Percentiles rank a stretch among this genome's conserved stretches.
These are phyloP conservation scores for Rhizoglyphus robini DNA, from an alignment of 1,140 invertebrate species.

Conservation along the genomic window DNA sequence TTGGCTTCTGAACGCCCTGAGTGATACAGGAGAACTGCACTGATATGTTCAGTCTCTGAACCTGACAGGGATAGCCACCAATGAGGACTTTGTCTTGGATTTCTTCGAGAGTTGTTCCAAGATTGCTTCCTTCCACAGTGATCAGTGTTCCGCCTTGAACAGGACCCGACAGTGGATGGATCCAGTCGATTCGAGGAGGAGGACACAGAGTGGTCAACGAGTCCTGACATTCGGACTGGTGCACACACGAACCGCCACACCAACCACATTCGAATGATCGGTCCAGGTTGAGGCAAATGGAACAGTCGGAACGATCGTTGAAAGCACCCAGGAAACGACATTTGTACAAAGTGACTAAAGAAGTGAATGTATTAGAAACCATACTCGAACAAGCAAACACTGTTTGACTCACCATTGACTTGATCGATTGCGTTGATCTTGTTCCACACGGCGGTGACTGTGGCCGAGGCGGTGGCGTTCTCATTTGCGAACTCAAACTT, in stretches of 20 bases:
- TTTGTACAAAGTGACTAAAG: conserved; percentile 69
- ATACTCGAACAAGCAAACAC: no score
- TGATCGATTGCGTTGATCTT: conserved; percentile 78
- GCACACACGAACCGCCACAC: conserved; percentile 74
- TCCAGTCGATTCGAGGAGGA: conserved; percentile 84
- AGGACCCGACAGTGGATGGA: conserved; percentile 81
- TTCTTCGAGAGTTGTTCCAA: conserved; percentile 75
- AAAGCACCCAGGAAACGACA: conserved; percentile 83
- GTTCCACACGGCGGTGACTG: conserved; percentile 83
- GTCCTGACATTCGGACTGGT: conserved; percentile 36
- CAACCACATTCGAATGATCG: conserved; percentile 76
- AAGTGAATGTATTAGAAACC: background rate
- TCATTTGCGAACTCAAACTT: conserved; percentile 13
- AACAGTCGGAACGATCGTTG: conserved; percentile 80
- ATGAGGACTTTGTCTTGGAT: conserved; percentile 78
- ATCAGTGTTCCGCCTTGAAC: conserved; percentile 86
- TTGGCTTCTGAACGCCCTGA: conserved; percentile 31
- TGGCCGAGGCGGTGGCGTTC: conserved; percentile 41
- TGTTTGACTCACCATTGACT: conserved; percentile 40
- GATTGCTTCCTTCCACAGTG: conserved; percentile 86
- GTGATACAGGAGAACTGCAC: conserved; percentile 36
- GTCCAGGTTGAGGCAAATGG: conserved; percentile 67
- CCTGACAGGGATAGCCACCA: conserved; percentile 67
- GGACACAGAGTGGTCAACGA: conserved; percentile 50
- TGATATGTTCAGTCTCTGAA: conserved; percentile 76